phyloP scores from a whole-genome alignment of 2,888 invertebrate species.

The Drosophila merina region DNA sequence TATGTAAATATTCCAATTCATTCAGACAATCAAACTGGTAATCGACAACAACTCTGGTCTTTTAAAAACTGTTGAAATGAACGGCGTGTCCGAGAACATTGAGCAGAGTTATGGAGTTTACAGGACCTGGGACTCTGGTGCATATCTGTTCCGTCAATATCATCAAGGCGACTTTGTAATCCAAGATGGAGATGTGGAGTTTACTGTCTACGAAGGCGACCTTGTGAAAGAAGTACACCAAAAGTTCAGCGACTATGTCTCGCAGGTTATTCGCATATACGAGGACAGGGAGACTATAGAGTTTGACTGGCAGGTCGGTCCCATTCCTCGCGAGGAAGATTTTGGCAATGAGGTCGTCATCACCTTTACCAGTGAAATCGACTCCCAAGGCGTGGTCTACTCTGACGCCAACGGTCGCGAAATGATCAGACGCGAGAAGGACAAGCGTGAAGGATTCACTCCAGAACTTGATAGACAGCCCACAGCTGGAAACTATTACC shows the following conservation, averaged over 20 bases:
- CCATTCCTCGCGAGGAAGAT: constrained; percentile 87
- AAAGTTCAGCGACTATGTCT: constrained; percentile 88
- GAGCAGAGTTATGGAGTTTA: constrained; percentile 90
- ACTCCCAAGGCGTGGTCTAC: constrained; percentile 89
- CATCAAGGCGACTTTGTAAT: constrained; percentile 83
- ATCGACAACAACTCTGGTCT: constrained; percentile 67
- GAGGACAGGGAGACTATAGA: constrained; percentile 86
- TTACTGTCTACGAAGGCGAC: constrained; percentile 84
- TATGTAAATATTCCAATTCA: constrained; percentile 36
- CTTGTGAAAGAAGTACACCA: constrained; percentile 88
- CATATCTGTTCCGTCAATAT: constrained; percentile 93
- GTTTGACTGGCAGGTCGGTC: constrained; percentile 91
- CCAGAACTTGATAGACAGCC: constrained; percentile 86
- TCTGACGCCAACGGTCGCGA: constrained; percentile 98
- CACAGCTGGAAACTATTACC: constrained; percentile 96
- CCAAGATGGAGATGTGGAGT: constrained; percentile 66
- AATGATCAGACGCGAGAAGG: constrained; percentile 87
- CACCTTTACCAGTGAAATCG: constrained; percentile 88
- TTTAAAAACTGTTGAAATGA: constrained; percentile 69
- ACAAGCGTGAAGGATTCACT: constrained; percentile 85
- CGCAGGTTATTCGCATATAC: constrained; percentile 89
- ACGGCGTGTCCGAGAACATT: constrained; percentile 72
- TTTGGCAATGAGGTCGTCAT: constrained; percentile 93
- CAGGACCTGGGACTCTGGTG: constrained; percentile 93
- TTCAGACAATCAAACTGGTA: constrained; percentile 62